These are phyloP conservation scores for Heterodera carotae DNA, from an alignment of 1,140 invertebrate species.

Conservation along the genomic window DNA sequence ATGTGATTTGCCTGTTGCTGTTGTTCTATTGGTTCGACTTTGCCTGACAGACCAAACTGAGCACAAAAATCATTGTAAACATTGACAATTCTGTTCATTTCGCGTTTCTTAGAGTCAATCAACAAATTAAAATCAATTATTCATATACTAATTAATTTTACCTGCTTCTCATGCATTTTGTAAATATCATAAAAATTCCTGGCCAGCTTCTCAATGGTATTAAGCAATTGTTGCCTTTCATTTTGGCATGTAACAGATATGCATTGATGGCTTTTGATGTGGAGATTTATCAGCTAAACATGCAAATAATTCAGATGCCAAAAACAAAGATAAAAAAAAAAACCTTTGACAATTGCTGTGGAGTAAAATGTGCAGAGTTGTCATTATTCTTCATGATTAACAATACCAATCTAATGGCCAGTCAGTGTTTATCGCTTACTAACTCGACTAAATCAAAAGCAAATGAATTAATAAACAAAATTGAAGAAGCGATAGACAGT, in stretches of 20 bases:
- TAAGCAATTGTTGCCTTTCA: conserved; percentile 5
- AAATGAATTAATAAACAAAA: too few species aligned
- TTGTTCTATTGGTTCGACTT: neutral
- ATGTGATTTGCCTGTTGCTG: neutral
- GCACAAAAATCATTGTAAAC: conserved; percentile 12
- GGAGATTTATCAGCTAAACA: conserved; percentile 11
- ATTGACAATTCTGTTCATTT: conserved; percentile 12
- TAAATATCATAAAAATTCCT: conserved; percentile 7
- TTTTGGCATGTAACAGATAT: conserved; percentile 8
- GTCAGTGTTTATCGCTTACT: too few species aligned
- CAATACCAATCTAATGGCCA: too few species aligned
- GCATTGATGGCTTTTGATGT: conserved; percentile 1
- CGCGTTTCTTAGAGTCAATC: conserved; percentile 9
- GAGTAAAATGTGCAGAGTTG: conserved; percentile 11
- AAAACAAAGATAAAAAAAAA: neutral
- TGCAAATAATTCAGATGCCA: neutral
- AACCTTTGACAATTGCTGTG: conserved; percentile 23
- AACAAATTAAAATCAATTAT: neutral
- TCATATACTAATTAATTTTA: neutral
- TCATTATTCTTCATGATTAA: too few species aligned
- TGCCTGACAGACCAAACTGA: conserved; percentile 2
- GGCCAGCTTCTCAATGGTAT: neutral
- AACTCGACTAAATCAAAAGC: too few species aligned
- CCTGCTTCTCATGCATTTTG: conserved; percentile 18
- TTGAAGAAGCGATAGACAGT: too few species aligned